Conservation (phyloP, 2,797 vertebrate genomes). For the Chaenodraco wilsoni region DNA sequence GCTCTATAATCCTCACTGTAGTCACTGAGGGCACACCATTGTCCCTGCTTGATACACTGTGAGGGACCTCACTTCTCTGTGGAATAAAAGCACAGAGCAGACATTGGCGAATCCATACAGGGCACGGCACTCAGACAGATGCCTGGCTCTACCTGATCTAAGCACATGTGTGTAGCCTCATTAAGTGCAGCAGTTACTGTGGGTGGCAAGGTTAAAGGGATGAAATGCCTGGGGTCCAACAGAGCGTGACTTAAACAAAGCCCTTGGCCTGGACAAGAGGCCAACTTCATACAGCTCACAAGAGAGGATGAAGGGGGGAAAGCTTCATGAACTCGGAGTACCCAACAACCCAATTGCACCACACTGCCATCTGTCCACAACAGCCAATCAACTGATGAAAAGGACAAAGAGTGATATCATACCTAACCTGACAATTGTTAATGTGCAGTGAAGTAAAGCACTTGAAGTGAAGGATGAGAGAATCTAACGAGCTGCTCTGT, state of each 20-base stretch:
- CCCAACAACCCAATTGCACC: conserved; percentile 81
- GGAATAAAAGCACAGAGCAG: conserved; percentile 59
- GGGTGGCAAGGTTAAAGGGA: conserved; percentile 97
- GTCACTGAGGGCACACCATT: conserved; percentile 90
- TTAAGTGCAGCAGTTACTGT: conserved; percentile 95
- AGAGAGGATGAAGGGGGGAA: conserved; percentile 71
- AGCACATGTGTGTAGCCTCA: conserved; percentile 90
- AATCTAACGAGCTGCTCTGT: conserved; percentile 29
- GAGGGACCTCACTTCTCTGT: conserved; percentile 77
- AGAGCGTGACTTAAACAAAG: conserved; percentile 95
- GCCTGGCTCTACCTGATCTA: conserved; percentile 85
- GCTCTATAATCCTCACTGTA: conserved; percentile 94
- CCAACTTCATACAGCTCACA: conserved; percentile 89
- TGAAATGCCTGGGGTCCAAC: conserved; percentile 93
- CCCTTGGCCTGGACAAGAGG: conserved; percentile 93
- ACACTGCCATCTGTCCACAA: conserved; percentile 81
- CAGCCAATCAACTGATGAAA: conserved; percentile 81
- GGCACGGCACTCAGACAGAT: conserved; percentile 53
- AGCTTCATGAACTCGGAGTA: conserved; percentile 83
- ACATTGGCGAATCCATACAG: conserved; percentile 29
- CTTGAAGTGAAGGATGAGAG: conserved; percentile 64
- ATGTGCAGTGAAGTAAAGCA: conserved; percentile 76
- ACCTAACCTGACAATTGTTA: conserved; percentile 76
- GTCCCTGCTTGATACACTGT: conserved; percentile 89
- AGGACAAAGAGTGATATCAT: conserved; percentile 82